phyloP scores from a whole-genome alignment of 2,113 vertebrate species.

The Ammodytes marinus region DNA sequence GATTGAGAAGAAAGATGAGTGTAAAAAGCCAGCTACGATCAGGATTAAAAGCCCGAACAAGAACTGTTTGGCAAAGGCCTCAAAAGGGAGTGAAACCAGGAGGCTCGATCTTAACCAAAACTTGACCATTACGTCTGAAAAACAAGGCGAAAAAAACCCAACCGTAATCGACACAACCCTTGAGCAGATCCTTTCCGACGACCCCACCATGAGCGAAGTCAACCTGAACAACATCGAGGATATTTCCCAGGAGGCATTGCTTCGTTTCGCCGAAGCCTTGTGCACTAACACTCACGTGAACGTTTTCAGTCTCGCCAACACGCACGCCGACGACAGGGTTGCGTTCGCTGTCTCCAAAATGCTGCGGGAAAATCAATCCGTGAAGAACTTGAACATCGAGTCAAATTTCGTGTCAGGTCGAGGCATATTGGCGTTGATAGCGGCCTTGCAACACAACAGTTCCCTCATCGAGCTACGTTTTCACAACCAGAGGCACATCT shows the following conservation, averaged over 20 bases:
- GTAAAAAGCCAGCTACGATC: constrained; percentile 37
- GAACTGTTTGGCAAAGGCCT: constrained; percentile 69
- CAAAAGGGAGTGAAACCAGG: constrained; percentile 54
- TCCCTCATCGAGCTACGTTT: constrained; percentile 90
- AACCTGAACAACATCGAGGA: constrained; percentile 95
- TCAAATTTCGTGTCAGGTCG: constrained; percentile 92
- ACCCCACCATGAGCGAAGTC: constrained; percentile 86
- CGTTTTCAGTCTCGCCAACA: constrained; percentile 90
- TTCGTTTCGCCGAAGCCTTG: constrained; percentile 89
- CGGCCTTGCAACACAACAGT: constrained; percentile 86
- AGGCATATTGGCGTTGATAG: constrained; percentile 89
- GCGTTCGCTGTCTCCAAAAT: constrained; percentile 89
- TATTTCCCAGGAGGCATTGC: constrained; percentile 87
- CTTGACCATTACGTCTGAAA: constrained; percentile 69
- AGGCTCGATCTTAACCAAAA: constrained; percentile 25
- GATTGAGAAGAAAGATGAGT: constrained; percentile 56
- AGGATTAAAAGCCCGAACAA: constrained; percentile 57
- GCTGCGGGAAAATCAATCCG: constrained; percentile 86
- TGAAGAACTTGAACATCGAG: constrained; percentile 89
- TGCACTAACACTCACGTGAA: constrained; percentile 88
- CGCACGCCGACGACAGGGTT: constrained; percentile 88
- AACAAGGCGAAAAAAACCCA: constrained; percentile 85
- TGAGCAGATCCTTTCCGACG: constrained; percentile 86
- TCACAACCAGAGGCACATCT: constrained; percentile 94
- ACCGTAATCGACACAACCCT: constrained; percentile 87